Evolutionary conservation across 2,888 invertebrate genomes (phyloP).

Genomic region (Epicampocera succincta): DNA sequence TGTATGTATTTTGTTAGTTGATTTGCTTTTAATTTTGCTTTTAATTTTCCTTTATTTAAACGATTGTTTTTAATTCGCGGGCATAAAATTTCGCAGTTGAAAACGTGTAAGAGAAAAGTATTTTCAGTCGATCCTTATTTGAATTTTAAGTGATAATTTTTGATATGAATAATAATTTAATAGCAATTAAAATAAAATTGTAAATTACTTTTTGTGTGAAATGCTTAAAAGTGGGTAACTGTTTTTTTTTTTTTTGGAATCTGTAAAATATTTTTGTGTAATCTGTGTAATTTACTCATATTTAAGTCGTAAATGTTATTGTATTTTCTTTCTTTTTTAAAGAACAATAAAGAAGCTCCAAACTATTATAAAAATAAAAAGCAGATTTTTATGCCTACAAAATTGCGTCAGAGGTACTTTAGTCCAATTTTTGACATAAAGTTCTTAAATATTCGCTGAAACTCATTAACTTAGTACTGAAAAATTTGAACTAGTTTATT

Average conservation of each 20-base stretch:
- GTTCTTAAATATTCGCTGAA: no score
- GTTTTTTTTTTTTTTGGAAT: slow-evolving; percentile 30
- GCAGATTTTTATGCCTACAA: not conserved
- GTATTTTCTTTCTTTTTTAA: slow-evolving; percentile 45
- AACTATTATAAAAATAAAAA: slow-evolving; percentile 59
- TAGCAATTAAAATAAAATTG: slow-evolving; percentile 34
- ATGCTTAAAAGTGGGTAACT: slow-evolving; percentile 45
- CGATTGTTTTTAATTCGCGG: slow-evolving; percentile 4
- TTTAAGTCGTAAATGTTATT: slow-evolving; percentile 56
- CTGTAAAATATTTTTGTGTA: slow-evolving; percentile 62
- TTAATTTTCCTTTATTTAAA: slow-evolving; percentile 22
- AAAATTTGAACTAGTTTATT: no score
- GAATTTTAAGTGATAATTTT: slow-evolving; percentile 23
- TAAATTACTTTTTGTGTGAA: slow-evolving; percentile 58
- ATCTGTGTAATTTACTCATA: slow-evolving; percentile 50
- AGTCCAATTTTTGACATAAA: no score
- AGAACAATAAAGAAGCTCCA: slow-evolving; percentile 58
- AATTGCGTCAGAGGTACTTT: no score
- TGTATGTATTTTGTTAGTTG: slow-evolving; percentile 45
- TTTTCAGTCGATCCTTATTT: slow-evolving; percentile 4
- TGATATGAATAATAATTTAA: slow-evolving; percentile 28
- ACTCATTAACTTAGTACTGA: no score
- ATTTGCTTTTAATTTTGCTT: slow-evolving; percentile 25
- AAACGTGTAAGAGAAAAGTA: slow-evolving; percentile 5
- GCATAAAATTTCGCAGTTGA: slow-evolving; percentile 6